phyloP scores from a whole-genome alignment of 2,888 invertebrate genomes.

The Seira musarum region DNA sequence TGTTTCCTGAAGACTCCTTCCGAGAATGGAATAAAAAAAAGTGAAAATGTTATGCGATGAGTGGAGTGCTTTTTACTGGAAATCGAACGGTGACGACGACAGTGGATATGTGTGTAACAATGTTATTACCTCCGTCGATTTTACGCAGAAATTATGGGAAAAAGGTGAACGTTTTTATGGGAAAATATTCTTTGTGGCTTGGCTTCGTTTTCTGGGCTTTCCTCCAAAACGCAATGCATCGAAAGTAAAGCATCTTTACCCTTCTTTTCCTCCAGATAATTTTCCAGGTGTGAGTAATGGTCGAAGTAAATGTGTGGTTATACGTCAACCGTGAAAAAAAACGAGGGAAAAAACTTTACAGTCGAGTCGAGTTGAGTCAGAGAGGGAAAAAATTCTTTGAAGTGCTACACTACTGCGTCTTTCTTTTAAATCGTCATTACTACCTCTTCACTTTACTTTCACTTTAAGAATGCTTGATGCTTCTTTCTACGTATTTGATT shows the following conservation, averaged over 20 bases:
- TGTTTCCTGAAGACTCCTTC: slow-evolving; percentile 22
- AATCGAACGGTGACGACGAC: neutral
- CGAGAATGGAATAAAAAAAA: too few species aligned
- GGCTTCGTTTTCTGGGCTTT: too few species aligned
- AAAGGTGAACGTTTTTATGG: slow-evolving; percentile 20
- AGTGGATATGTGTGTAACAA: too few species aligned
- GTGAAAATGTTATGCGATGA: too few species aligned
- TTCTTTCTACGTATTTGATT: too few species aligned
- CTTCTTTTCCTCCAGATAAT: slow-evolving; percentile 30
- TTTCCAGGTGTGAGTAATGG: slow-evolving; percentile 63
- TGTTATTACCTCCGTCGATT: slow-evolving; percentile 27
- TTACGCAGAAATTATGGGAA: slow-evolving; percentile 8
- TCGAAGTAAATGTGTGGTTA: slow-evolving; percentile 56
- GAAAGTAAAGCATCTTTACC: neutral
- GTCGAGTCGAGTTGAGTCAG: too few species aligned
- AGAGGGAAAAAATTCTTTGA: too few species aligned
- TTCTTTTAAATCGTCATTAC: too few species aligned
- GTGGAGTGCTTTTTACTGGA: neutral
- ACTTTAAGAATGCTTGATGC: too few species aligned
- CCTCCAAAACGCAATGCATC: neutral
- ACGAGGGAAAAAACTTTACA: too few species aligned
- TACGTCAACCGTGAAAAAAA: slow-evolving; percentile 58
- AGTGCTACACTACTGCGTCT: too few species aligned
- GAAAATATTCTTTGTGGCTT: neutral
- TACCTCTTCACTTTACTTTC: too few species aligned